Conservation (phyloP, 2,888 invertebrate genomes). For the Erpobdella octoculata region DNA sequence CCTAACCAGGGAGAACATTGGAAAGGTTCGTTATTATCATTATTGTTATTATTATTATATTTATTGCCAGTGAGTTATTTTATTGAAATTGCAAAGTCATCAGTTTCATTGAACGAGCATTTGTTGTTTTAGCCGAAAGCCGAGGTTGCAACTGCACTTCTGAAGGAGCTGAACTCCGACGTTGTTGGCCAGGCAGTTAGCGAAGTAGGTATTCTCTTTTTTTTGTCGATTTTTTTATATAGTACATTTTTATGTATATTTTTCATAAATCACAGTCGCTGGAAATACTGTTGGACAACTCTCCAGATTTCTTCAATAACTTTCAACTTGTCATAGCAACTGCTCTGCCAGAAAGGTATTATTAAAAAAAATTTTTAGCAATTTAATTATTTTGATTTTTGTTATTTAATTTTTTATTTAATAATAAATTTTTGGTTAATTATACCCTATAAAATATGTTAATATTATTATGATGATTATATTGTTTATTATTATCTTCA, state of each 20-base stretch:
- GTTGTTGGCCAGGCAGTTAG: slow-evolving; percentile 86
- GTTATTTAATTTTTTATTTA: background rate
- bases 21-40: slow-evolving; percentile 53
- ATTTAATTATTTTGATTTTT: background rate
- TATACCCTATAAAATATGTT: too few species aligned
- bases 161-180: slow-evolving; percentile 83
- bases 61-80: too few species aligned
- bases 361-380: background rate
- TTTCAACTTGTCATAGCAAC: slow-evolving; percentile 81
- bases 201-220: slow-evolving; percentile 55
- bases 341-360: slow-evolving; percentile 63
- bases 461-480: too few species aligned
- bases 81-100: too few species aligned
- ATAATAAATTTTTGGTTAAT: too few species aligned
- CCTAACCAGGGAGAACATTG: slow-evolving; percentile 71
- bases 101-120: background rate
- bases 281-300: slow-evolving; percentile 73
- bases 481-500: background rate
- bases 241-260: background rate
- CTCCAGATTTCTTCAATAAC: slow-evolving; percentile 76
- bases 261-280: slow-evolving; percentile 61
- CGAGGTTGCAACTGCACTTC: slow-evolving; percentile 69
- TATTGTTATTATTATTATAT: background rate
- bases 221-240: background rate
- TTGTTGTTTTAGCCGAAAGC: slow-evolving; percentile 63